phyloP scores from a whole-genome alignment of 2,888 invertebrate genomes.

The Eupithecia tripunctaria region DNA sequence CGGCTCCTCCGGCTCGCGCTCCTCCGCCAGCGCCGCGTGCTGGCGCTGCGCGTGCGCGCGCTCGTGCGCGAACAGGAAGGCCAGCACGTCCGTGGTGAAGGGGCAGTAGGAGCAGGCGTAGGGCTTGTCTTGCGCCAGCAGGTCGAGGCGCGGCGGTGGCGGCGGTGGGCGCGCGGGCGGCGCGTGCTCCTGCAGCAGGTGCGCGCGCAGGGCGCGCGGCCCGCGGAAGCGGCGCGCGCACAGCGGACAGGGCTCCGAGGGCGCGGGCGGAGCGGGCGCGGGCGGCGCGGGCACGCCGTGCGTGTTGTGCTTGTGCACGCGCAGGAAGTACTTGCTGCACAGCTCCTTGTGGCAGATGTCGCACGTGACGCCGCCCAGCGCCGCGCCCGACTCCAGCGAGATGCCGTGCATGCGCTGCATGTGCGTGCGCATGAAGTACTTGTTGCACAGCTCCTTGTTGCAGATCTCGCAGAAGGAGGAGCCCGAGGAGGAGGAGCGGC shows the following conservation, averaged over 20 bases:
- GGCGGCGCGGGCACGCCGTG: conserved; percentile 97
- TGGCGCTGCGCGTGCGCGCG: conserved; percentile 88
- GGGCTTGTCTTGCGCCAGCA: conserved; percentile 86
- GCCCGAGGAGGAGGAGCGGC: conserved; percentile 85
- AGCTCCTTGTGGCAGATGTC: conserved; percentile 99
- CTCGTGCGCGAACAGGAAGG: conserved; percentile 96
- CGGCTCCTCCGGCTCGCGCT: conserved; percentile 44
- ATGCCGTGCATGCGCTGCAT: conserved; percentile 99
- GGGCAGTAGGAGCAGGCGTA: conserved; percentile 96
- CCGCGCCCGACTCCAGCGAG: conserved; percentile 95
- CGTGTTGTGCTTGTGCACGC: conserved; percentile 98
- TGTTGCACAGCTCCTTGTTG: conserved; percentile 99
- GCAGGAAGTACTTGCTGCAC: conserved; percentile 98
- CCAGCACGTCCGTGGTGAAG: conserved; percentile 94
- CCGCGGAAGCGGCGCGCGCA: conserved; percentile 95
- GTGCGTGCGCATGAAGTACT: conserved; percentile 99
- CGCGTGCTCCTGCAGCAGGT: conserved; percentile 94
- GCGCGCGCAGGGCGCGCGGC: conserved; percentile 94
- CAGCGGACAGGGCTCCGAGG: conserved; percentile 88
- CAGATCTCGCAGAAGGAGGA: conserved; percentile 98
- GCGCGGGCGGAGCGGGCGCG: conserved; percentile 80
- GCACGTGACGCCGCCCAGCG: conserved; percentile 96
- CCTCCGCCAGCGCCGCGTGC: conserved; percentile 35
- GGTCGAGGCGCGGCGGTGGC: conserved; percentile 82
- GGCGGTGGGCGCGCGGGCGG: conserved; percentile 78